Evolutionary conservation across 2,797 vertebrate genomes (phyloP).

Genomic region (Muscicapa comitata): DNA sequence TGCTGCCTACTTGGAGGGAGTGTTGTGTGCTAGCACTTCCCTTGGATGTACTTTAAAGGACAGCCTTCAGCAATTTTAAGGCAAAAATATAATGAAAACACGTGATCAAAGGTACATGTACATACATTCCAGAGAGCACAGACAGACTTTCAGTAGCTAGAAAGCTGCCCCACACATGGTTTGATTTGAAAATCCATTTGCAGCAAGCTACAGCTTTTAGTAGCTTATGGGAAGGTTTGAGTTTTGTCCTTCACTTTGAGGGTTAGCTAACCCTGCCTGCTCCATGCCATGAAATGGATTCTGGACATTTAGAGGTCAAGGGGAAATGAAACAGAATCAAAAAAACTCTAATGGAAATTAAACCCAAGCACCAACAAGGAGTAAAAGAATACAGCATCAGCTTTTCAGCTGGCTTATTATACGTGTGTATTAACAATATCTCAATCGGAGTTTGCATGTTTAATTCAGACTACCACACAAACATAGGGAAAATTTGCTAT

Average conservation of each 20-base stretch:
- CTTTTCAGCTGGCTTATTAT: neutral
- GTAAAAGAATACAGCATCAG: neutral
- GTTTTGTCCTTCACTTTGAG: neutral
- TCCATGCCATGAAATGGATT: neutral
- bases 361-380: neutral
- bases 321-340: neutral
- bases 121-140: neutral
- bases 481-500: neutral
- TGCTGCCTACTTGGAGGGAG: neutral
- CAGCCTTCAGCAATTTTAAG: neutral
- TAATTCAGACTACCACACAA: neutral
- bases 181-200: neutral
- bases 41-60: neutral
- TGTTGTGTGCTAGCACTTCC: neutral
- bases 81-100: neutral
- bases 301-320: accelerated
- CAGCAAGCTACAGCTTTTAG: neutral
- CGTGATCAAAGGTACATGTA: neutral
- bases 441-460: neutral
- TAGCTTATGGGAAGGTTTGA: neutral
- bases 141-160: neutral
- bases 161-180: neutral
- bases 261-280: neutral
- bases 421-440: neutral
- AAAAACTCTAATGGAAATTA: neutral